A percentile compares a stretch with the other conserved stretches of the same genome.
phyloP scores from a whole-genome alignment of 2,888 invertebrate genomes.

The Yponomeuta malinellus region DNA sequence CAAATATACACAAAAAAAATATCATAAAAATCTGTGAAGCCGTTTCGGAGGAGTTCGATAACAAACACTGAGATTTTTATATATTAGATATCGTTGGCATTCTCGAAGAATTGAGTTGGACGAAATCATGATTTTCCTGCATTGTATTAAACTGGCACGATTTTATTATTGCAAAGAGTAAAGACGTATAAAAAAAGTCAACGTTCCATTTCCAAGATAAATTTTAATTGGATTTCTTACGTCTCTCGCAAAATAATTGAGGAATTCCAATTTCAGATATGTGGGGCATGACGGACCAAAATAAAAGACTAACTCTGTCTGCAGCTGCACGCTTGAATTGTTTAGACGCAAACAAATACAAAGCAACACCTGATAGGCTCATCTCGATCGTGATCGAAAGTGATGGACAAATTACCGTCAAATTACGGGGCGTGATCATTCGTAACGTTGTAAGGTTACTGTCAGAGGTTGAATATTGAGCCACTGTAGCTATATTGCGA shows the following conservation, averaged over 20 bases:
- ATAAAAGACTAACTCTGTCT: background rate
- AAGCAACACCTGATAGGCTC: background rate
- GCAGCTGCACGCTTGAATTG: background rate
- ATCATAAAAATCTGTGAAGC: too few relatives aligned
- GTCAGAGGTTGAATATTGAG: conserved; percentile 19
- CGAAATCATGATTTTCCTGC: conserved; percentile 11
- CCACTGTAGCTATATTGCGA: conserved; percentile 22
- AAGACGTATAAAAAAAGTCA: background rate
- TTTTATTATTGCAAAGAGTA: background rate
- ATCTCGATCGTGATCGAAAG: background rate
- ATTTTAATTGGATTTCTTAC: background rate
- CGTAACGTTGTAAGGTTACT: background rate
- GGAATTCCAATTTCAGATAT: background rate
- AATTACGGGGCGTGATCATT: conserved; percentile 5
- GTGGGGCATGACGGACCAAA: background rate
- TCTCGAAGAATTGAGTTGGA: background rate
- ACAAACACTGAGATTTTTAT: too few relatives aligned
- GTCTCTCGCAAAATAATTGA: background rate
- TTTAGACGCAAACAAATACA: background rate
- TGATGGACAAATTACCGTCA: conserved; percentile 5
- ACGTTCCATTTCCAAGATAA: background rate
- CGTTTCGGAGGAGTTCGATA: too few relatives aligned
- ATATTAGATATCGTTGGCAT: background rate
- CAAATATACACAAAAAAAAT: too few relatives aligned
- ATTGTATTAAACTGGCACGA: background rate